Conservation (phyloP, 1,140 invertebrate genomes). For the Rhopalosiphum maidis region DNA sequence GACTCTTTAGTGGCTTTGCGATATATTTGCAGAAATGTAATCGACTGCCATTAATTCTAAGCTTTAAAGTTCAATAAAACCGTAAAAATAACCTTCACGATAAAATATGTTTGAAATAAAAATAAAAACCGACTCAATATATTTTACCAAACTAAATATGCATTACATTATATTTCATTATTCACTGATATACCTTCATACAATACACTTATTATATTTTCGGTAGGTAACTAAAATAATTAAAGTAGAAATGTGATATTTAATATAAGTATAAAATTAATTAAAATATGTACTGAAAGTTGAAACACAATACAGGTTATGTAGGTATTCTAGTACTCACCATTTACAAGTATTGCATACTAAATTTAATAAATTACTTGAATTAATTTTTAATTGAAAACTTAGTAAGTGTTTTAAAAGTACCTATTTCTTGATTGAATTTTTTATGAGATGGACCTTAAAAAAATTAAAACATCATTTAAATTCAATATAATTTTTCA, state of each 20-base stretch:
- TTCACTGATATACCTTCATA: not conserved
- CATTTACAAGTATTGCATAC: not conserved
- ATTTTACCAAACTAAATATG: not conserved
- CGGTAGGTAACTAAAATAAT: not conserved
- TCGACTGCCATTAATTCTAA: slow-evolving; percentile 13
- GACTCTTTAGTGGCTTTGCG: not conserved
- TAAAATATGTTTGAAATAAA: not conserved
- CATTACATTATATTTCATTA: not conserved
- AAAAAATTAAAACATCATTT: not conserved
- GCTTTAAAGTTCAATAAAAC: not conserved
- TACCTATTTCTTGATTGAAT: slow-evolving; percentile 4
- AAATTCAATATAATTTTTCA: not conserved
- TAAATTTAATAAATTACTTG: not conserved
- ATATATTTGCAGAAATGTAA: not conserved
- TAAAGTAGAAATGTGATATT: not conserved
- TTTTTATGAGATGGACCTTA: not conserved
- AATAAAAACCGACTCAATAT: not conserved
- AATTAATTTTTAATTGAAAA: slow-evolving; percentile 6
- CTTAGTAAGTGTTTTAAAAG: slow-evolving; percentile 5
- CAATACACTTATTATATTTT: not conserved
- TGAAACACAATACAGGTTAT: not conserved
- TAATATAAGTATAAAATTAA: slow-evolving; percentile 5
- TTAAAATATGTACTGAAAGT: slow-evolving; percentile 12
- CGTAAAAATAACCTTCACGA: not conserved
- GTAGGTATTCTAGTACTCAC: not conserved